Percentiles rank a stretch among this genome's conserved stretches.
These are phyloP conservation scores for Sebastes cheni DNA, from an alignment of 2,797 vertebrate species.

Conservation along the genomic window DNA sequence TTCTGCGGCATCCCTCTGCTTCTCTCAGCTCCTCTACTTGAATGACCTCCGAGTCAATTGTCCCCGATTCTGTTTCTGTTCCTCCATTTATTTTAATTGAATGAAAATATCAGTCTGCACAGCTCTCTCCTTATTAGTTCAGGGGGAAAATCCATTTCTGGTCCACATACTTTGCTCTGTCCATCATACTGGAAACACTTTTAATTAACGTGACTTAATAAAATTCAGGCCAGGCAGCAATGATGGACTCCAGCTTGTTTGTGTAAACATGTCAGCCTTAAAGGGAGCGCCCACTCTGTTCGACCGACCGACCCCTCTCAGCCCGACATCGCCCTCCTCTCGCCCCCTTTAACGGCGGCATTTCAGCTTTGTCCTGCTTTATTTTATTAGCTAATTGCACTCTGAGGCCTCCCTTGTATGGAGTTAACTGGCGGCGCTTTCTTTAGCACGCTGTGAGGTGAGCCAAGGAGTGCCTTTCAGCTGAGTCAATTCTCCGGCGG, in stretches of 20 bases:
- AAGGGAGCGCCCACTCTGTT: slow-evolving; percentile 46
- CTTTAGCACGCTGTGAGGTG: slow-evolving; percentile 24
- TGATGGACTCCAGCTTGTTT: slow-evolving; percentile 46
- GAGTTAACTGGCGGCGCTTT: slow-evolving; percentile 38
- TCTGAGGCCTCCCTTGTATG: slow-evolving; percentile 40
- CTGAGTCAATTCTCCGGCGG: slow-evolving; percentile 20
- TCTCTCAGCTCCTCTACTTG: slow-evolving; percentile 42
- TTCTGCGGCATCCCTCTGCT: slow-evolving; percentile 43
- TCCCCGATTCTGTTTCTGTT: slow-evolving; percentile 60
- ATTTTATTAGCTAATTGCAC: slow-evolving; percentile 69
- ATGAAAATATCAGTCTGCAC: slow-evolving; percentile 61
- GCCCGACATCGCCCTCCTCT: slow-evolving; percentile 2
- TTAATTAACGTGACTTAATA: slow-evolving; percentile 59
- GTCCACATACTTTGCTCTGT: slow-evolving; percentile 30
- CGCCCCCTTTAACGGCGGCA: slow-evolving; percentile 17
- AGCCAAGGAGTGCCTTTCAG: slow-evolving; percentile 33
- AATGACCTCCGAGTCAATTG: slow-evolving; percentile 63
- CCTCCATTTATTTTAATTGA: slow-evolving; percentile 68
- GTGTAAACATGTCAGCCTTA: slow-evolving; percentile 48
- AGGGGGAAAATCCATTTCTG: slow-evolving; percentile 41
- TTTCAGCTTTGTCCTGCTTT: slow-evolving; percentile 52
- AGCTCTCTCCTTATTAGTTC: slow-evolving; percentile 56
- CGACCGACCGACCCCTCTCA: slow-evolving; percentile 17
- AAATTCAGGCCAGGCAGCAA: slow-evolving; percentile 29
- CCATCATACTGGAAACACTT: slow-evolving; percentile 57